phyloP scores from a whole-genome alignment of 2,888 invertebrate species.

The Pecten maximus region DNA sequence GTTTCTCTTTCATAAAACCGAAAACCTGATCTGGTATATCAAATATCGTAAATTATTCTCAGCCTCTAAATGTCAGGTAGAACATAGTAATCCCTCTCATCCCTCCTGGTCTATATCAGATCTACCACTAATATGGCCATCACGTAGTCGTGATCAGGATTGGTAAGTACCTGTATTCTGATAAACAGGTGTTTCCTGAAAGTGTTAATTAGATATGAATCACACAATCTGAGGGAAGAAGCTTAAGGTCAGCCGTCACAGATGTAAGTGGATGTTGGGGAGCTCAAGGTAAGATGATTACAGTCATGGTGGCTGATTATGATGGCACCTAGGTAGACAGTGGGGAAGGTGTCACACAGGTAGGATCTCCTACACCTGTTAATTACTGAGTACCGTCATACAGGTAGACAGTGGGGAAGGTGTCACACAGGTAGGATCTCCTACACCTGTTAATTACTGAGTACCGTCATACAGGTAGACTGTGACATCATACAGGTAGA shows the following conservation, averaged over 20 bases:
- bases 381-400: no score
- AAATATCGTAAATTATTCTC: no score
- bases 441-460: no score
- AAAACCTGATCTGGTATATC: no score
- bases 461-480: background rate
- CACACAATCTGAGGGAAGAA: background rate
- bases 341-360: no score
- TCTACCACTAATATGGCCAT: background rate
- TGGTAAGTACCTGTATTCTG: background rate
- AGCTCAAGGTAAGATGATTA: background rate
- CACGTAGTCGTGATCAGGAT: background rate
- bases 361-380: no score
- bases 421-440: no score
- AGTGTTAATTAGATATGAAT: slow-evolving; percentile 5
- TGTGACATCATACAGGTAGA: background rate
- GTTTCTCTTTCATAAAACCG: no score
- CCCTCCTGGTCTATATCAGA: background rate
- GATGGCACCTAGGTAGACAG: background rate
- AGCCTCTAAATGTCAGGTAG: no score
- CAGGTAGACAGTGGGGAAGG: no score
- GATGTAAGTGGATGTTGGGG: background rate
- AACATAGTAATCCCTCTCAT: background rate
- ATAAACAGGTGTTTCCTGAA: background rate
- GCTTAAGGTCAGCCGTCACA: background rate
- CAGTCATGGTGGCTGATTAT: background rate